A percentile compares a stretch with the other conserved stretches of the same genome.
Conservation (phyloP, 2,113 vertebrate species). For the Erythrocercus mccallii region DNA sequence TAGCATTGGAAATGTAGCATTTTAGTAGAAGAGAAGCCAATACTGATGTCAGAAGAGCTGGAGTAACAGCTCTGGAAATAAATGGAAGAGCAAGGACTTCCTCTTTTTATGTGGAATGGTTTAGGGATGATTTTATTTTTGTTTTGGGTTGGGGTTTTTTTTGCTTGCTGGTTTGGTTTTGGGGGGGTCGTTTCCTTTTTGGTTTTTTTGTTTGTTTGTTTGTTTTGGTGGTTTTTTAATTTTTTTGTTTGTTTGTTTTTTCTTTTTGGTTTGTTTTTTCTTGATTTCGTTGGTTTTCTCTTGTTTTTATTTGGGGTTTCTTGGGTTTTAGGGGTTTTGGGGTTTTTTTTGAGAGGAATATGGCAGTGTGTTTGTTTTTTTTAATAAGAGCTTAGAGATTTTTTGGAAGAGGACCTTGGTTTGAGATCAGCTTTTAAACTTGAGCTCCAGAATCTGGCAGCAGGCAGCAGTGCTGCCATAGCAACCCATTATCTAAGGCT, state of each 20-base stretch:
- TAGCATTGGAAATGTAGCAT: neutral
- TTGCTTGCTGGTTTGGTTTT: too few relatives aligned
- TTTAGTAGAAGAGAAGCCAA: neutral
- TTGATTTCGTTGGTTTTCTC: neutral
- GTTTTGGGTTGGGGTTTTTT: neutral
- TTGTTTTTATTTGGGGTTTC: neutral
- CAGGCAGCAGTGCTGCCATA: slow-evolving; percentile 27
- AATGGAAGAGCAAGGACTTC: neutral
- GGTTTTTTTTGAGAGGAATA: neutral
- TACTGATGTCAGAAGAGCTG: neutral
- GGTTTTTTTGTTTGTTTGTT: neutral
- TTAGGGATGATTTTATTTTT: neutral
- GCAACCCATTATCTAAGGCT: slow-evolving; percentile 2
- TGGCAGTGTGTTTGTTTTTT: neutral
- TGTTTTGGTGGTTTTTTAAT: neutral
- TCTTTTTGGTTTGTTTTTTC: neutral
- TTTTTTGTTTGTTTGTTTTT: neutral
- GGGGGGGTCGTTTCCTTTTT: too few relatives aligned
- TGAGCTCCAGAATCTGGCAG: slow-evolving; percentile 35
- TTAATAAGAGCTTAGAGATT: neutral
- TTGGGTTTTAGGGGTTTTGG: too few relatives aligned
- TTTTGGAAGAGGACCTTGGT: slow-evolving; percentile 20
- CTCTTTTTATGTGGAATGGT: neutral
- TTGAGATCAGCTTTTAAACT: slow-evolving; percentile 30
- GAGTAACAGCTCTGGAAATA: neutral